A percentile compares a stretch with the other conserved stretches of the same genome.
These are phyloP conservation scores for Sphinx pinastri DNA, from an alignment of 2,888 invertebrate genomes.

Conservation along the genomic window DNA sequence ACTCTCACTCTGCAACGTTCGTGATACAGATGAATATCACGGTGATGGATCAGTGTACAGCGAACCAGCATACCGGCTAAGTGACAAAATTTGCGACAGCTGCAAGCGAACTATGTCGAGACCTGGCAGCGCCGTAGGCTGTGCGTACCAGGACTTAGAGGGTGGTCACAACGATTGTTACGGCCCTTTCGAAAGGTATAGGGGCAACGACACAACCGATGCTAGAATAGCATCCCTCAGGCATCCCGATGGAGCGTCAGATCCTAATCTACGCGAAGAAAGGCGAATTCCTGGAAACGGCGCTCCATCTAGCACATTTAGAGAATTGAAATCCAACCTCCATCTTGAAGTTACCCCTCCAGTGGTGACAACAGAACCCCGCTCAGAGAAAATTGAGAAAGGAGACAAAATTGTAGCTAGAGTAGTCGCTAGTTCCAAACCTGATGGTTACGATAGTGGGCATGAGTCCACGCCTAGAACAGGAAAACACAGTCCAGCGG, in stretches of 20 bases:
- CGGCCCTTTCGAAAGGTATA: conserved; percentile 87
- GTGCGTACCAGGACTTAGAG: conserved; percentile 83
- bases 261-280: conserved; percentile 93
- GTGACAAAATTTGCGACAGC: conserved; percentile 90
- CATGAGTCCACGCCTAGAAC: conserved; percentile 93
- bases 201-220: conserved; percentile 78
- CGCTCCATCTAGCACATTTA: conserved; percentile 85
- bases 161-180: conserved; percentile 77
- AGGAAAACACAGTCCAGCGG: conserved; percentile 91
- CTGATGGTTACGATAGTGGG: conserved; percentile 92
- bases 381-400: conserved; percentile 85
- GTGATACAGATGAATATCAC: conserved; percentile 87
- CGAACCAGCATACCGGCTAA: conserved; percentile 90
- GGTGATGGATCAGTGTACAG: conserved; percentile 93
- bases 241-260: conserved; percentile 96
- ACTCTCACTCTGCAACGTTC: conserved; percentile 87
- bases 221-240: conserved; percentile 88
- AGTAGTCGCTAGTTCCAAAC: conserved; percentile 86
- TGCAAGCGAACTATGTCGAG: conserved; percentile 88
- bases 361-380: conserved; percentile 84
- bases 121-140: conserved; percentile 87
- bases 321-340: conserved; percentile 80
- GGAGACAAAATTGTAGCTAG: conserved; percentile 86
- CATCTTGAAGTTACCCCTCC: conserved; percentile 81
- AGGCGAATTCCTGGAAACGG: conserved; percentile 86